Evolutionary conservation across 2,113 vertebrate genomes (phyloP), one percentile per base, ranked within the genome.

Genomic region (Brienomyrus brachyistius): DNA sequence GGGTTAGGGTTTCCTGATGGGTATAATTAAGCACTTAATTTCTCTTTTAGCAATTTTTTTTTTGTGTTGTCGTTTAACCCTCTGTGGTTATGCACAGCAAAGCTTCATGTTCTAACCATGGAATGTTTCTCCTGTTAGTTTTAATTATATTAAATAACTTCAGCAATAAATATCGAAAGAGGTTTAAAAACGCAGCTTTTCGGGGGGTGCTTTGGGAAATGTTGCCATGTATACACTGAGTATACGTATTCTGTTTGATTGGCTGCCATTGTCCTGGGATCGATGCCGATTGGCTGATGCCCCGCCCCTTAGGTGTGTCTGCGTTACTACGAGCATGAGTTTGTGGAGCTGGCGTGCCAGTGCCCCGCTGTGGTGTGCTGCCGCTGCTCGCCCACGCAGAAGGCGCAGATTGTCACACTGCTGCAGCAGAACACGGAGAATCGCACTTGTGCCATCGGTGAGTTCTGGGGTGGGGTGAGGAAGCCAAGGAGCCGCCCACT

Each of bases 321-420:
- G 90, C 96, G 95, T 85, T 99, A 98, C 92, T 99, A 99, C 0
- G 98, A 99, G 92, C 98, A 98, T 3, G 98, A 99, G 93, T 96
- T 99, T 85, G 97, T 98, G 91, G 98, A 99, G 94, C 89, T 99
- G 94, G 98, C 98, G 0, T 99, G 98, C 93, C 98, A 99, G 94
- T 99, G 98, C 90, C 98, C 98, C 0, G 98, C 98, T 0, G 98
- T 99, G 47, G 98, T 99, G 47, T 99, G 98, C 96, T 99, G 98
- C 84, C 97, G 98, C 90, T 99, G 98, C 92, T 99, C 98, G 0
- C 98, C 98, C 9, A 99, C 98, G 0, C 98, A 99, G 93, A 99
- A 99, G 92, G 98, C 98, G 59, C 97, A 96, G 91, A 98, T 99
- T 4, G 98, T 98, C 91, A 94, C 91, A n/a, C 96, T 99, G 62